phyloP scores from a whole-genome alignment of 2,888 invertebrate genomes.

The Lasioglossum figueresi region DNA sequence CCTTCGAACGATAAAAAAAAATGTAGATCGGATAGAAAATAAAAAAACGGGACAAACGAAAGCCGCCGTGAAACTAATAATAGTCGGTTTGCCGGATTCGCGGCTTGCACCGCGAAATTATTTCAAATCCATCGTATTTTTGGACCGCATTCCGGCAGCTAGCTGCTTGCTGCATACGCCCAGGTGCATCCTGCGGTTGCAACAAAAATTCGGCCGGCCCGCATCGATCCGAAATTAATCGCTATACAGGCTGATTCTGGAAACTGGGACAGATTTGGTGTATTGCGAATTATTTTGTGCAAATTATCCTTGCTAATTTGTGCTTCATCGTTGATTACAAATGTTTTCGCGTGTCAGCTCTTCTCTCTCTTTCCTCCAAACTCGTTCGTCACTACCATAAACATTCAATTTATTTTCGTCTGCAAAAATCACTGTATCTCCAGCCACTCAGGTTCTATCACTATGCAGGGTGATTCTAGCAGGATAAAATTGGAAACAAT shows the following conservation, averaged over 20 bases:
- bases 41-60: background rate
- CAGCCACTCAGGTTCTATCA: too few relatives aligned
- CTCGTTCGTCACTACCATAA: too few relatives aligned
- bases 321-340: too few relatives aligned
- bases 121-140: conserved; percentile 55
- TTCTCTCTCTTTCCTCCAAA: too few relatives aligned
- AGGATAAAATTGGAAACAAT: too few relatives aligned
- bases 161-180: conserved; percentile 41
- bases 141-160: conserved; percentile 46
- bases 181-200: conserved; percentile 48
- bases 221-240: background rate
- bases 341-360: too few relatives aligned
- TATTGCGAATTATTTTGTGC: too few relatives aligned
- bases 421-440: too few relatives aligned
- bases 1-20: background rate
- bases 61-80: conserved; percentile 38
- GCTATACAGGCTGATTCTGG: background rate
- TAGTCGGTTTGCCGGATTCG: conserved; percentile 47
- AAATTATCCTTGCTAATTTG: too few relatives aligned
- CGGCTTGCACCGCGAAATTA: conserved; percentile 46
- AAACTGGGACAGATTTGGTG: too few relatives aligned
- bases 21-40: background rate
- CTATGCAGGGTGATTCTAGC: too few relatives aligned
- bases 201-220: conserved; percentile 39
- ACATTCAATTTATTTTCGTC: too few relatives aligned